These are phyloP conservation scores for Gymnodraco acuticeps DNA, from an alignment of 2,797 vertebrate genomes.

Conservation along the genomic window DNA sequence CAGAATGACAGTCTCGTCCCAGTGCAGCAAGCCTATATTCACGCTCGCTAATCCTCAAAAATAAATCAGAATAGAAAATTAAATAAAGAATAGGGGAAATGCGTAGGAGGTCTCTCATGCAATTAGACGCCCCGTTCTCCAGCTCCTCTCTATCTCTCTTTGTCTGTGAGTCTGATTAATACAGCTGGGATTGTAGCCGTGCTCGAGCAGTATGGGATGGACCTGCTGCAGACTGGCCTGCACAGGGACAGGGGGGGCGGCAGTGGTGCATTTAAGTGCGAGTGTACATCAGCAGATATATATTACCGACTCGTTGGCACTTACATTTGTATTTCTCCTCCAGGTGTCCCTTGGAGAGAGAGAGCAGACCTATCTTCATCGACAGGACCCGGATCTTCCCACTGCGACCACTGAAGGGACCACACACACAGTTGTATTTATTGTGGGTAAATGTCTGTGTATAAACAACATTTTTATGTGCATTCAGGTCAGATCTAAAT, in stretches of 20 bases:
- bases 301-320: conserved; percentile 55
- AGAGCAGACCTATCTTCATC: conserved; percentile 96
- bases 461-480: conserved; percentile 19
- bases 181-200: conserved; percentile 53
- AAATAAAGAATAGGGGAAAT: conserved; percentile 68
- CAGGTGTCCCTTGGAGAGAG: conserved; percentile 95
- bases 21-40: conserved; percentile 61
- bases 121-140: conserved; percentile 70
- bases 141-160: conserved; percentile 13
- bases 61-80: conserved; percentile 71
- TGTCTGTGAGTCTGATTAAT: conserved; percentile 67
- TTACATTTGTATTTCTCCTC: conserved; percentile 99
- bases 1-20: conserved; percentile 66
- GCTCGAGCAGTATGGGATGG: conserved; percentile 35
- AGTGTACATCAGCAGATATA: conserved; percentile 19
- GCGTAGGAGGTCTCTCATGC: conserved; percentile 77
- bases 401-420: conserved; percentile 89
- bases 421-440: conserved; percentile 22
- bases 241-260: neutral
- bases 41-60: conserved; percentile 69
- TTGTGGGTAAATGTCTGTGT: conserved; percentile 16
- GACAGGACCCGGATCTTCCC: conserved; percentile 97
- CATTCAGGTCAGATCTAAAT: conserved; percentile 19
- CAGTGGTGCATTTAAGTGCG: conserved; percentile 12
- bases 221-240: conserved; percentile 1